Evolutionary conservation across 2,113 vertebrate species (phyloP).

Genomic region (Gallinago undulata): DNA sequence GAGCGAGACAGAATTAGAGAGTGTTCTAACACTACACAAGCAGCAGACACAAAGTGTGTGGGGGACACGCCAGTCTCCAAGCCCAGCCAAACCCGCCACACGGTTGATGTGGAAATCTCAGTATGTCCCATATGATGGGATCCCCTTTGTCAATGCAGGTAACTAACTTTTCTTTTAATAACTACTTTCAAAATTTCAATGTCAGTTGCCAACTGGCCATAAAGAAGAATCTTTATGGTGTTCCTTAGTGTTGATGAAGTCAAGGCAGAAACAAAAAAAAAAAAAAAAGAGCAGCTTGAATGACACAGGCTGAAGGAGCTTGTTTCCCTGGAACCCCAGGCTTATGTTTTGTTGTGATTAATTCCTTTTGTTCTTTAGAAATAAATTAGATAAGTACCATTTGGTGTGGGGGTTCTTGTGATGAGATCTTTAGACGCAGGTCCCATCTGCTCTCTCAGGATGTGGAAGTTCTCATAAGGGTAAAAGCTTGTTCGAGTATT

Average conservation of each 20-base stretch:
- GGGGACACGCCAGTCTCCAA: conserved; percentile 85
- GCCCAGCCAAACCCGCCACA: conserved; percentile 82
- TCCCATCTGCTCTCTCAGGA: background rate
- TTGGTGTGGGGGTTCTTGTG: background rate
- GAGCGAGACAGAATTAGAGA: conserved; percentile 83
- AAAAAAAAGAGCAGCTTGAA: background rate
- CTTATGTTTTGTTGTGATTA: background rate
- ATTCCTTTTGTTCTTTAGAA: background rate
- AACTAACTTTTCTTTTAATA: conserved; percentile 57
- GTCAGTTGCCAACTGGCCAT: background rate
- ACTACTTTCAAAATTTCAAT: conserved; percentile 4
- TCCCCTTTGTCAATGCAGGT: conserved; percentile 88
- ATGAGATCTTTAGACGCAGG: background rate
- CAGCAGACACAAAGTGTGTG: conserved; percentile 84
- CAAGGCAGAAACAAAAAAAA: background rate
- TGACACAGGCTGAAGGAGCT: background rate
- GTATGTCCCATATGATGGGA: conserved; percentile 86
- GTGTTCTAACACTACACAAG: conserved; percentile 80
- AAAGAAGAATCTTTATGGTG: background rate
- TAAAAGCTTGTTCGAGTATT: background rate
- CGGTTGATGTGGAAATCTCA: conserved; percentile 89
- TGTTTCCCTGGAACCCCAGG: background rate
- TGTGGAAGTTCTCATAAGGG: rapidly evolving
- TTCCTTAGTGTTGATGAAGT: background rate
- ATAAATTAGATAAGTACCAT: background rate